Conservation (phyloP, 2,113 vertebrate species). For the Nothoprocta pentlandii region DNA sequence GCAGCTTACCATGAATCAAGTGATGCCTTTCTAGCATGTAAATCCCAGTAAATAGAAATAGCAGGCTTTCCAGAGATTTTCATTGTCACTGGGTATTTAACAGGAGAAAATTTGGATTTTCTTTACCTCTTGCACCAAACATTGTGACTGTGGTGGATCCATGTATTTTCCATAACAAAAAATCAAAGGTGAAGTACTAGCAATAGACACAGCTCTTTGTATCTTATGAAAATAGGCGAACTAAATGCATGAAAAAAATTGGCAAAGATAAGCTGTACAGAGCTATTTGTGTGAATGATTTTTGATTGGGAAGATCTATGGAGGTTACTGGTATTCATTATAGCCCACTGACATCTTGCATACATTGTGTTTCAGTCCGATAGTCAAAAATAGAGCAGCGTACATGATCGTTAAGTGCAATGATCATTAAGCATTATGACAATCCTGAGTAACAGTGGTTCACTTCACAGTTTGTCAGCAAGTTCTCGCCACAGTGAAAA, state of each 20-base stretch:
- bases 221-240: not conserved
- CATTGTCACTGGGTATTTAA: not conserved
- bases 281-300: constrained; percentile 38
- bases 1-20: constrained; percentile 24
- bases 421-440: constrained; percentile 18
- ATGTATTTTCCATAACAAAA: constrained; percentile 11
- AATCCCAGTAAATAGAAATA: constrained; percentile 46
- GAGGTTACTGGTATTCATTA: constrained; percentile 17
- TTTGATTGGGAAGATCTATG: constrained; percentile 4
- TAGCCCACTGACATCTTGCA: not conserved
- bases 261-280: not conserved
- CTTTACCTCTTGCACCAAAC: not conserved
- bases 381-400: not conserved
- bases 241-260: constrained; percentile 2
- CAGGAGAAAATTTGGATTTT: not conserved
- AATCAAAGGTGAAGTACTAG: constrained; percentile 6
- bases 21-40: constrained; percentile 42
- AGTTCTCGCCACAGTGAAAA: not conserved
- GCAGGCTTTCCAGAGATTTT: not conserved
- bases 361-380: constrained; percentile 26
- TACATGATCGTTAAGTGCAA: not conserved
- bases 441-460: not conserved
- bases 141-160: not conserved
- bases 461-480: not conserved
- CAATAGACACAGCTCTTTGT: not conserved